Evolutionary conservation across 2,797 vertebrate genomes (phyloP).

Genomic region (Labeo calbasu): DNA sequence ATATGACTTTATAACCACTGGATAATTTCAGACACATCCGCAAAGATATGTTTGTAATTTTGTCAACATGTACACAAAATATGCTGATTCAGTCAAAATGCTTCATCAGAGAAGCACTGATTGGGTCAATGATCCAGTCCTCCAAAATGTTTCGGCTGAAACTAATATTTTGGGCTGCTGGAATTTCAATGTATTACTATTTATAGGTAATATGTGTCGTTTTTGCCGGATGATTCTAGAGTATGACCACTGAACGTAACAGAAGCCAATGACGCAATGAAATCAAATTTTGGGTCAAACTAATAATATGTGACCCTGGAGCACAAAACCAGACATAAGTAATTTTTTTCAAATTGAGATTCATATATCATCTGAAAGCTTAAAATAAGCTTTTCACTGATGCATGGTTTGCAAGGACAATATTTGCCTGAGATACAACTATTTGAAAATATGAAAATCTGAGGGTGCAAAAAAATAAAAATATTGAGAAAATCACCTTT

Average conservation of each 20-base stretch:
- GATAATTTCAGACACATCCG: not conserved
- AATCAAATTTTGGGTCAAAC: not conserved
- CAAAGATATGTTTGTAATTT: not conserved
- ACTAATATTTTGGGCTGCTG: not conserved
- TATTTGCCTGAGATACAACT: no score
- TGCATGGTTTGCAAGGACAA: no score
- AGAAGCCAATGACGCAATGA: not conserved
- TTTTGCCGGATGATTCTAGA: no score
- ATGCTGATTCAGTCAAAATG: not conserved
- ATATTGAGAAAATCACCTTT: no score
- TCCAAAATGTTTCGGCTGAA: not conserved
- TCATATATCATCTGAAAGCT: no score
- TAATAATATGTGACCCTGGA: not conserved
- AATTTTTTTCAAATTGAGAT: no score
- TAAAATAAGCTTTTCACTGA: no score
- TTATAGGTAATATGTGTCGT: no score
- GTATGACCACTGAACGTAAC: not conserved
- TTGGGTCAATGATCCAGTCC: not conserved
- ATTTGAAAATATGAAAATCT: no score
- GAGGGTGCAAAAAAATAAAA: no score
- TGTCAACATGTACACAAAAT: not conserved
- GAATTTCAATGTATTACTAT: no score
- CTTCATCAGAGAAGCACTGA: not conserved
- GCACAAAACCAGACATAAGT: no score
- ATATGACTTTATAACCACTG: not conserved